Base-by-base conservation (phyloP, 64 coral and sea anemone genomes). In the Acropora tenuis region DNA sequence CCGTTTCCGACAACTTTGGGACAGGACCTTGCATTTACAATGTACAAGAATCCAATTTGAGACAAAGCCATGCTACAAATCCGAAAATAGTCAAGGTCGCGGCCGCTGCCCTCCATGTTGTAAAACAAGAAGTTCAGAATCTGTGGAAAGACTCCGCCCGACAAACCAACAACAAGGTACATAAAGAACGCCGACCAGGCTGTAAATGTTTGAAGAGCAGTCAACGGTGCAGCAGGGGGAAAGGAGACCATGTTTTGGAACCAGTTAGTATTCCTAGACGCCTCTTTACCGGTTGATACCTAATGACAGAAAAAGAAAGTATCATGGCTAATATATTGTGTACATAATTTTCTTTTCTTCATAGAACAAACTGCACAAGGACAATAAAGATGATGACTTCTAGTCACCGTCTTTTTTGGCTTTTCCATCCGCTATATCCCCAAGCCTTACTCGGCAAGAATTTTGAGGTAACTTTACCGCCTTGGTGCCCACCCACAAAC, bases 1-100 rank as follows among this genome's bases (percentile, higher is more conserved):
- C 89, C 89, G 69, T 73, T 75, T 17, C 89, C 89, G 16, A 19
- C 5, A 1, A 91, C 47, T 0, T 11, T 13, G 4, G 89, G 68
- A n/a, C 12, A 43, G 63, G 79, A 74, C 30, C 67, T 49, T 52
- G 61, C 89, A 11, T 16, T 74, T 0, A 75, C 78, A 47, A 91
- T 18, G 50, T 91, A 91, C 5, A 82, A 8, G 30, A 91, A 82
- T 5, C 89, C 89, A 19, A 91, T 83, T 13, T 84, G 66, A 83
- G 69, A n/a, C n/a, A 91, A 47, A 18, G 10, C 6, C 0, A 47
- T 16, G 50, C 89, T 46, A 40, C 15, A 20, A 5, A 91, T 17
- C 15, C 68, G 65, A 16, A 60, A 53, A 17, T 91, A 84, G 0
- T 20, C 69, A n/a, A 50, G 41, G 60, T 60, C 60, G 10, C 48